A percentile compares a stretch with the other conserved stretches of the same genome.
Evolutionary conservation across 1,140 invertebrate genomes (phyloP).

Genomic region (Heterodera carotae): DNA sequence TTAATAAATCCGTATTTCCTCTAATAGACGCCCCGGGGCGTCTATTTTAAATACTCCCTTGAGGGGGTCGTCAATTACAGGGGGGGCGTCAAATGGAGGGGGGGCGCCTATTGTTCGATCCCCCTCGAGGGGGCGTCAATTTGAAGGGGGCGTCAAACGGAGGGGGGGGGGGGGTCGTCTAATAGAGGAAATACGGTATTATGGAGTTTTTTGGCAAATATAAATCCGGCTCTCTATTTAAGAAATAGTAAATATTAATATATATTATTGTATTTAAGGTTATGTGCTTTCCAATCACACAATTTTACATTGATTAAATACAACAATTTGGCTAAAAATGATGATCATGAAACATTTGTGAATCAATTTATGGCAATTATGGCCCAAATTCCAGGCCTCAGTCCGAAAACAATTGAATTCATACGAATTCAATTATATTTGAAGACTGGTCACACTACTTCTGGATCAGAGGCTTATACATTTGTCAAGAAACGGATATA

Average conservation of each 20-base stretch:
- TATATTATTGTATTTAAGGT: conserved; percentile 36
- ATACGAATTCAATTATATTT: conserved; percentile 24
- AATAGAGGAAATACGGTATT: too few relatives aligned
- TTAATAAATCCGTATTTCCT: too few relatives aligned
- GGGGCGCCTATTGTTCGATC: too few relatives aligned
- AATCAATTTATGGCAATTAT: conserved; percentile 5
- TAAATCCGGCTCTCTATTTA: background rate
- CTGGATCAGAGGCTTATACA: conserved; percentile 33
- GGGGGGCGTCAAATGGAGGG: too few relatives aligned
- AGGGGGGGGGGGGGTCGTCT: too few relatives aligned
- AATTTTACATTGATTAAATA: conserved; percentile 35
- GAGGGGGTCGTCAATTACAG: too few relatives aligned
- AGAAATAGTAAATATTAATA: background rate
- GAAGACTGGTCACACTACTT: conserved; percentile 32
- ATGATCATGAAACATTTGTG: background rate
- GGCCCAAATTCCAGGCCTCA: background rate
- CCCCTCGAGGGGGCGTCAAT: too few relatives aligned
- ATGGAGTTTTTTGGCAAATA: too few relatives aligned
- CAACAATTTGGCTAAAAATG: conserved; percentile 20
- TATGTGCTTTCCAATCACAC: conserved; percentile 33
- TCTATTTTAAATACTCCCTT: too few relatives aligned
- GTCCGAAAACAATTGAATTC: conserved; percentile 16
- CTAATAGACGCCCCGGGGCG: too few relatives aligned
- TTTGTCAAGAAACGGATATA: conserved; percentile 36
- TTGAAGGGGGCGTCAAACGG: too few relatives aligned